Evolutionary conservation across 2,797 vertebrate genomes (phyloP), one percentile per base, ranked within the genome.

Genomic region (Squalus acanthias): DNA sequence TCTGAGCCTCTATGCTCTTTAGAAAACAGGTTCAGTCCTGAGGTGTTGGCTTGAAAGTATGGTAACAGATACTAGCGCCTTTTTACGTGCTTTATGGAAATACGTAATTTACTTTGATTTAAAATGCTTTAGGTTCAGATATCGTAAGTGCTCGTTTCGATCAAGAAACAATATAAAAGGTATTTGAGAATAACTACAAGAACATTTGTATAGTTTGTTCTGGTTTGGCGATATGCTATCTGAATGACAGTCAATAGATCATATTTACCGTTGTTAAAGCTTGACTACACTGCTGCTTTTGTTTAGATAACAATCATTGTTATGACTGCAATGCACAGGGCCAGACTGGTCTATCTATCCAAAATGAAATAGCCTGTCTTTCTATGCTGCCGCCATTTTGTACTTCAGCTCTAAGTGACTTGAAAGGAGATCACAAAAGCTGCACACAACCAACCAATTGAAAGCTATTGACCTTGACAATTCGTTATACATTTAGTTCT

Each of bases 331-430:
- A 95, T 29, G 70, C 26, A 74, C 70, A 95, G 94, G 91, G 39
- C 63, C 65, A 95, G 94, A 76, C 94, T 57, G 50, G 72, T 53
- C 33, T 72, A 22, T 95, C 46, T 95, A 95, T 76, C 70, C 94
- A 74, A 95, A 95, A 95, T 72, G 46, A 76, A 76, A 95, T 76
- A 74, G 53, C 46, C 53, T 53, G 50, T 46, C 94, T 95, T 57
- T 76, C 94, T 95, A 57, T 60, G 69, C 94, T 76, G 94, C 94
- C 94, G 94, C 94, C 94, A 95, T 95, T 95, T 95, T 95, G 70
- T 72, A 95, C 94, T 92, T 92, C 94, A 95, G 94, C 94, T 95
- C 46, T 74, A 76, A 92, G 89, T 92, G 89, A 92, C 89, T 92
- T 92, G 89, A 92, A 92, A 57, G 70, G 69, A 95, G 50, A 74